Percentiles rank a stretch among this genome's conserved stretches.
phyloP scores from a whole-genome alignment of 2,797 vertebrate species.

The Varecia variegata region DNA sequence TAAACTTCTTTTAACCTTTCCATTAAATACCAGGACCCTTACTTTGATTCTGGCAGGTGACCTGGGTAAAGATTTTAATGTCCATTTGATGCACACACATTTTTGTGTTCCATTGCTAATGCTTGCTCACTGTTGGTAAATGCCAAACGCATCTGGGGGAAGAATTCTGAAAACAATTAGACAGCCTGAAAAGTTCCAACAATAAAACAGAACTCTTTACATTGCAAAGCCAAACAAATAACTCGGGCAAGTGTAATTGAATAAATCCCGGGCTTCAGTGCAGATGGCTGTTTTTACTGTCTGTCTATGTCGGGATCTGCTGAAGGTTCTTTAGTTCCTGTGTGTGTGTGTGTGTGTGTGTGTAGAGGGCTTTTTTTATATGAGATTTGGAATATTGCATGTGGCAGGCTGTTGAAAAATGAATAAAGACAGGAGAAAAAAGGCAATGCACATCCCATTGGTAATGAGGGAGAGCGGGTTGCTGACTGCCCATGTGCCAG shows the following conservation, averaged over 20 bases:
- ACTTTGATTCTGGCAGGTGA: constrained; percentile 42
- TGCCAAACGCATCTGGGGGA: constrained; percentile 61
- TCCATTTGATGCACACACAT: not conserved
- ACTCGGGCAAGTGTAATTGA: constrained; percentile 52
- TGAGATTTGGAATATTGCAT: constrained; percentile 80
- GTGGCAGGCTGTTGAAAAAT: constrained; percentile 84
- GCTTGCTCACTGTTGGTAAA: constrained; percentile 4
- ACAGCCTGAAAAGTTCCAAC: constrained; percentile 61
- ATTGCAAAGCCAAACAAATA: constrained; percentile 71
- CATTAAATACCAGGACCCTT: constrained; percentile 28
- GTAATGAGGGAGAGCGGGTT: constrained; percentile 69
- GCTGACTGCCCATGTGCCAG: constrained; percentile 47
- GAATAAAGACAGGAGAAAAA: constrained; percentile 82
- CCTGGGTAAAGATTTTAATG: constrained; percentile 21
- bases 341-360: not conserved
- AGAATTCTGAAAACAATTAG: constrained; percentile 66
- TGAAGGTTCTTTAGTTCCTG: constrained; percentile 53
- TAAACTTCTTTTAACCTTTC: constrained; percentile 66
- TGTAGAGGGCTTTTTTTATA: constrained; percentile 59
- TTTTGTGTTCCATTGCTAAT: not conserved
- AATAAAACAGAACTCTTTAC: constrained; percentile 74
- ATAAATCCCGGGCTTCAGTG: constrained; percentile 61
- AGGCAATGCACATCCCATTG: constrained; percentile 70
- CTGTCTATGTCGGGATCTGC: constrained; percentile 42
- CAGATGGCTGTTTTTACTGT: constrained; percentile 75